Evolutionary conservation across 1,140 invertebrate species (phyloP), one percentile per base, ranked within the genome.

Genomic region (Arion vulgaris): DNA sequence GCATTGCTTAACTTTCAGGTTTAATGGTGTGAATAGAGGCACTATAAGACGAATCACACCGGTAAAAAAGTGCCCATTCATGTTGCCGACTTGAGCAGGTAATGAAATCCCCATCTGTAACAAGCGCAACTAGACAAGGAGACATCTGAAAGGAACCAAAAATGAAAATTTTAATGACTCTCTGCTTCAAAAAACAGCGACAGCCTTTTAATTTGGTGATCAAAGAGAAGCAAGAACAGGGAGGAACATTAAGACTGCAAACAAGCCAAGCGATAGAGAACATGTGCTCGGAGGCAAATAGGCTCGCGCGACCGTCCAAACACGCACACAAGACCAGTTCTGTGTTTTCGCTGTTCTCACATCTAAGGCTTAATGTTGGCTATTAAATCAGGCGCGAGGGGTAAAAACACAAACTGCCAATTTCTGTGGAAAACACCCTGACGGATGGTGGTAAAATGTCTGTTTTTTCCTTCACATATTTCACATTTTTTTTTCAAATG

Each of bases 151-250:
- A 66, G 62, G 28, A 66, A 17, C 62, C 28, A 66, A 66, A n/a
- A 66, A 66, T 66, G 62, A 66, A 66, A 66, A 66, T 66, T 66
- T 66, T 66, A 66, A 66, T 66, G 62, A 66, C 19, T n/a, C 62
- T 66, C 62, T 5, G 32, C 62, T 66, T 66, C 1, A 34, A 66
- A 66, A 66, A 66, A 66, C n/a, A 1, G 17, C 5, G 28, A 66
- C 62, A 66, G 62, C n/a, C 62, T 66, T 66, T 66, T 66, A 66
- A 66, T 66, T 66, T 66, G 62, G 1, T 32, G 62, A 66, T 66
- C 62, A 66, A 66, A 66, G 28, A 17, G 28, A 17, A 66, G 17
- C 62, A 66, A 32, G 17, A 66, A 66, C 62, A 66, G 62, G 62
- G 19, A 66, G 32, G 62, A n/a, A 17, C 51, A 66, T 32, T 66